Percentiles rank a stretch among this genome's conserved stretches.
These are phyloP conservation scores for Stichopus horrens DNA, from an alignment of 53 echinoderm and acorn worm genomes.

Conservation along the genomic window DNA sequence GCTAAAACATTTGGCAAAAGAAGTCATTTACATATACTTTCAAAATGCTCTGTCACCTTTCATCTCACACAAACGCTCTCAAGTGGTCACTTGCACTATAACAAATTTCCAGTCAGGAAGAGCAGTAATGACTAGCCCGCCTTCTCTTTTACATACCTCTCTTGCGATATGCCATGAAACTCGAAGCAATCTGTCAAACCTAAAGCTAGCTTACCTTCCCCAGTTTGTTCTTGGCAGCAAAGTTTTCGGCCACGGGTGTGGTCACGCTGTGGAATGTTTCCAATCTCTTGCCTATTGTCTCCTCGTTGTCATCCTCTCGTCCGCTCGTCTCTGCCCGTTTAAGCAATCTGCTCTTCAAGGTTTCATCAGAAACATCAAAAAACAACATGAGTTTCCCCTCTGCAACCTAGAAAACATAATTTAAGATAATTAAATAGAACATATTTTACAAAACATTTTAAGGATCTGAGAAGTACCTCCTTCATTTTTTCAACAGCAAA, in stretches of 20 bases:
- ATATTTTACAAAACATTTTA: not conserved
- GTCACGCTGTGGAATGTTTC: conserved; percentile 80
- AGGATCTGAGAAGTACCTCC: not conserved
- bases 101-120: too few species aligned
- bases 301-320: conserved; percentile 95
- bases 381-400: conserved; percentile 87
- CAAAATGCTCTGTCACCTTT: too few species aligned
- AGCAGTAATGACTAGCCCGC: too few species aligned
- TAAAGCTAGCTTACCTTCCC: conserved; percentile 62
- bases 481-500: not conserved
- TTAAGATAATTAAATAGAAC: not conserved
- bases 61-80: too few species aligned
- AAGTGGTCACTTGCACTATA: too few species aligned
- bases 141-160: too few species aligned
- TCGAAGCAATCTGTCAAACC: not conserved
- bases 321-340: conserved; percentile 96
- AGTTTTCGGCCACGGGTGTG: conserved; percentile 65
- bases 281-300: conserved; percentile 88
- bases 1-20: too few species aligned
- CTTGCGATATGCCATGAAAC: not conserved
- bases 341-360: conserved; percentile 79
- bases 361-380: conserved; percentile 89
- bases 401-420: conserved; percentile 57
- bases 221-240: conserved; percentile 70
- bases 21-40: too few species aligned